Evolutionary conservation across 2,888 invertebrate genomes (phyloP).

Genomic region (Epiblema foenella): DNA sequence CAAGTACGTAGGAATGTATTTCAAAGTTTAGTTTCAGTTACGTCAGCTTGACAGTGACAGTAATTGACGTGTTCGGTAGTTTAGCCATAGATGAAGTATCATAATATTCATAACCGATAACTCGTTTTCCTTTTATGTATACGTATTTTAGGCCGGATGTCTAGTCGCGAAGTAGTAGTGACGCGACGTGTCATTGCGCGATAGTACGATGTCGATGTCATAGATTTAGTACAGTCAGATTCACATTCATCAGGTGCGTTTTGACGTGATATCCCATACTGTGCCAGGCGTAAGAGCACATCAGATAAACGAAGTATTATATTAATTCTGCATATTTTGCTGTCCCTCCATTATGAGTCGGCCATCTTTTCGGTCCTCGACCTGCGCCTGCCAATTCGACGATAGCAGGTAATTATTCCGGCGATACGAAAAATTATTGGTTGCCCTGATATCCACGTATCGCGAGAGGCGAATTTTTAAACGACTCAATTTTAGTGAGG

Average conservation of each 20-base stretch:
- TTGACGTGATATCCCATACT: no score
- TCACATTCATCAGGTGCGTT: no score
- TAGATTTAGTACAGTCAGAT: no score
- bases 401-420: conserved; percentile 81
- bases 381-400: conserved; percentile 69
- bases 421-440: conserved; percentile 79
- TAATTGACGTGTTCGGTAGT: neutral
- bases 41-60: no score
- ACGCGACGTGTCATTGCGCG: no score
- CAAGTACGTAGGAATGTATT: neutral
- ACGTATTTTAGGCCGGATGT: neutral
- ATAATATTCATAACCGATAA: no score
- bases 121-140: neutral
- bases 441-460: conserved; percentile 63
- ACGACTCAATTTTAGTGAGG: conserved; percentile 71
- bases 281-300: no score
- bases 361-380: conserved; percentile 74
- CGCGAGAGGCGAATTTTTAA: conserved; percentile 65
- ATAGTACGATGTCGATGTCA: no score
- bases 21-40: neutral
- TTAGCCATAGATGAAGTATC: neutral
- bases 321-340: conserved; percentile 54
- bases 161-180: no score
- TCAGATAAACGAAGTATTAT: neutral
- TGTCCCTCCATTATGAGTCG: conserved; percentile 57